Evolutionary conservation across 2,113 vertebrate species (phyloP), one percentile per base, ranked within the genome.

Genomic region (Hyaena hyaena): DNA sequence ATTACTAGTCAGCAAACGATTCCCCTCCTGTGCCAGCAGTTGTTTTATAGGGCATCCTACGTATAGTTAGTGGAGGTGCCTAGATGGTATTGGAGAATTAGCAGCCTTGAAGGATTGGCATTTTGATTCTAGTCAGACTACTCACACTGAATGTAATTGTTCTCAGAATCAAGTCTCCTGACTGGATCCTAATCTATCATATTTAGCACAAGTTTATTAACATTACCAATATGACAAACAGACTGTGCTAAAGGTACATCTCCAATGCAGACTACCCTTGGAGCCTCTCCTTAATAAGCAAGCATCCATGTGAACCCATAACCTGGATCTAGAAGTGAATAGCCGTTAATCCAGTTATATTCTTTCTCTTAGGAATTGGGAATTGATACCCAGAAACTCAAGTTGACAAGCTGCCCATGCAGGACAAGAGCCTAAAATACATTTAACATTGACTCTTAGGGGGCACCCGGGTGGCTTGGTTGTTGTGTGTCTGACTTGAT

Each of bases 61-160:
- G 9, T 3, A 21, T 33, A 12, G 21, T 76, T 31, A 0, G 6
- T 1, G 10, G 43, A 31, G 24, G 17, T 6, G 6, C 14, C 10
- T 11, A 85, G 8, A 3, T 33, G 61, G 17, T 24, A 3, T 2
- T 21, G 23, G 7, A 11, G 39, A 10, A 5, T 31, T 2, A 8
- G n/a, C 33, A 86, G 1, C 35, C 58, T 33, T 19, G 1, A 33
- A 74, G 71, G 69, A 28, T 4, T 50, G 63, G 63, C 45, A 83
- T 28, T 50, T 35, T 79, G 11, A 84, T 31, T 87, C 61, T 43
- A 17, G 73, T 85, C 77, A 82, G 11, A 15, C 26, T 14, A 50
- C 15, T 90, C 19, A 7, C 5, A 28, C 0, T 12, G 69, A 66
- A 86, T 43, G 35, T 43, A 10, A 35, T 19, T 6, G 14, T 83